Conservation (phyloP, 2,888 invertebrate genomes). For the Sabatieria punctata region DNA sequence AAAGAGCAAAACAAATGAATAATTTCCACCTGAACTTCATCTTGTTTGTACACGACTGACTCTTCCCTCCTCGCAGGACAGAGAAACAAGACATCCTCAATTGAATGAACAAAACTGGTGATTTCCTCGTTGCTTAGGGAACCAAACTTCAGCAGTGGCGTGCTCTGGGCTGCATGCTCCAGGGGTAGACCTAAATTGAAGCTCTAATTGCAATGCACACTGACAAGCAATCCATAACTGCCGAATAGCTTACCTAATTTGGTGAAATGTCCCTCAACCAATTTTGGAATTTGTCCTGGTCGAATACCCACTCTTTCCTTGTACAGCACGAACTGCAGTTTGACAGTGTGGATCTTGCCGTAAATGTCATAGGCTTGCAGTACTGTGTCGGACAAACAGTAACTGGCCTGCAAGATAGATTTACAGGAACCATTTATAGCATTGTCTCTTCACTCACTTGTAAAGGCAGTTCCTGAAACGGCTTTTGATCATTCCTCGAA, state of each 20-base stretch:
- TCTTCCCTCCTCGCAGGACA: conserved; percentile 49
- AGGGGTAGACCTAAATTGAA: conserved; percentile 86
- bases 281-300: conserved; percentile 76
- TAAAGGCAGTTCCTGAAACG: conserved; percentile 73
- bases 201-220: conserved; percentile 57
- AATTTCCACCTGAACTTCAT: conserved; percentile 63
- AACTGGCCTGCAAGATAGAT: conserved; percentile 38
- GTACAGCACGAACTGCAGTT: conserved; percentile 89
- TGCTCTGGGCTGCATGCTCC: conserved; percentile 89
- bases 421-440: conserved; percentile 25
- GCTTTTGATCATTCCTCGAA: conserved; percentile 63
- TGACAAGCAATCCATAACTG: too few species aligned
- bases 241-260: too few species aligned
- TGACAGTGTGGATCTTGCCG: conserved; percentile 96
- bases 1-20: background rate
- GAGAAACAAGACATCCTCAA: conserved; percentile 80
- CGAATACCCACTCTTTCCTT: conserved; percentile 90
- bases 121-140: conserved; percentile 71
- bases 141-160: conserved; percentile 87
- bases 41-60: conserved; percentile 61
- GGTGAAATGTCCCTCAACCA: conserved; percentile 40
- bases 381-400: conserved; percentile 31
- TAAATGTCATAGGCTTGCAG: conserved; percentile 92
- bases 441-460: too few species aligned
- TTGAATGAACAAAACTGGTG: conserved; percentile 68